Conservation (phyloP, 1,140 invertebrate genomes). For the Choristoneura fumiferana region DNA sequence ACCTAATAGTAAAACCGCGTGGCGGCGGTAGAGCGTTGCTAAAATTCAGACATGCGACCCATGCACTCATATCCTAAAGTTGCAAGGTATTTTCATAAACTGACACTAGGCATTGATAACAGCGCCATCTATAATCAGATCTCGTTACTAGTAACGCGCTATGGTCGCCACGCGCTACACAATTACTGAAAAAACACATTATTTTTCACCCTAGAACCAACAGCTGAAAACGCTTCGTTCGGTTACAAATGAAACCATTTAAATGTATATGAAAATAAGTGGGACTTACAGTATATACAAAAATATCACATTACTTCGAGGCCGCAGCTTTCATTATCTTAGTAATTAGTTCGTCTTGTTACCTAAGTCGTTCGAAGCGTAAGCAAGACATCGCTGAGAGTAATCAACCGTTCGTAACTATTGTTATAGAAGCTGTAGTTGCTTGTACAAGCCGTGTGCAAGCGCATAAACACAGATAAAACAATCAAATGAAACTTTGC, state of each 20-base stretch:
- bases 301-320: slow-evolving; percentile 79
- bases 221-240: slow-evolving; percentile 55
- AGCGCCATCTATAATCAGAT: neutral
- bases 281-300: slow-evolving; percentile 78
- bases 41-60: too few species aligned
- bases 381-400: slow-evolving; percentile 61
- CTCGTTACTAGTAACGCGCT: neutral
- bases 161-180: slow-evolving; percentile 2
- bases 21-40: slow-evolving; percentile 28
- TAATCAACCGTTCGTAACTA: slow-evolving; percentile 29
- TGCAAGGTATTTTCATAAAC: neutral
- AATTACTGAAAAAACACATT: slow-evolving; percentile 26
- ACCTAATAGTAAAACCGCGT: slow-evolving; percentile 41
- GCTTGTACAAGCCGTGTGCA: slow-evolving; percentile 25
- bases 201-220: slow-evolving; percentile 53
- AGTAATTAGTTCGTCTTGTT: slow-evolving; percentile 71
- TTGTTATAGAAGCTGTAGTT: slow-evolving; percentile 28
- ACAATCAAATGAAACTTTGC: neutral
- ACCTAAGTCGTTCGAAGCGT: slow-evolving; percentile 70
- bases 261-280: slow-evolving; percentile 79
- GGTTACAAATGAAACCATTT: slow-evolving; percentile 74
- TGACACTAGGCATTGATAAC: neutral
- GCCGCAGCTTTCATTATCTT: slow-evolving; percentile 76
- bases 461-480: slow-evolving; percentile 24
- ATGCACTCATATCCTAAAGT: neutral